Evolutionary conservation across 2,113 vertebrate genomes (phyloP), one percentile per base, ranked within the genome.

Genomic region (Prolemur simus): DNA sequence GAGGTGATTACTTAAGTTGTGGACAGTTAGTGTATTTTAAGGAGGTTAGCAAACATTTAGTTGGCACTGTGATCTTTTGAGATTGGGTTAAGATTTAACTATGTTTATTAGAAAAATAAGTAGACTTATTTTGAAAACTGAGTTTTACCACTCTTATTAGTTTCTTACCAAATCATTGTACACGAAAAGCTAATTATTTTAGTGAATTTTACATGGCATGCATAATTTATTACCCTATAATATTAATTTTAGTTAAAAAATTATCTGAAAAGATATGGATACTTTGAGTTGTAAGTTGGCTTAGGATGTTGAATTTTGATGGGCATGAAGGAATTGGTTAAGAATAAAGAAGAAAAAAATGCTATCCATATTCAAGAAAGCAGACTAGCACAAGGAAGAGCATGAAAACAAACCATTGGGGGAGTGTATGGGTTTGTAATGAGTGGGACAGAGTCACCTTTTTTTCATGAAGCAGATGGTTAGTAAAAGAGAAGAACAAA

Each of bases 401-500:
- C 23, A 73, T 66, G 60, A 34, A 92, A 92, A 56, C 32, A 86
- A 91, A 52, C 15, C 8, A 60, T 68, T 8, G 13, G 37, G 11
- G 12, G 11, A 9, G 5, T 27, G 25, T 27, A 12, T 87, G 15
- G 58, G 3, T 91, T 3, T 87, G 5, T 93, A 20, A 20, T 54
- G 20, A 20, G 18, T 86, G 8, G 23, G 17, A 21, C 17, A 63
- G 42, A 92, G 8, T 8, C 52, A 47, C 20, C 9, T 63, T 71
- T 87, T 83, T 49, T 49, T 73, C 34, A 15, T 74, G 34, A 87
- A 88, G 8, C 34, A 29, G 8, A 20, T 52, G 45, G 37, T 42
- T 73, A 45, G 32, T 73, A 54, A 96, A 78, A 90, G 39, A 92
- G 94, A 90, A 58, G 39, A 85, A 66, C 23, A 89, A 18, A 96